Evolutionary conservation across 2,888 invertebrate species (phyloP).

Genomic region (Eupelmus urozonus): DNA sequence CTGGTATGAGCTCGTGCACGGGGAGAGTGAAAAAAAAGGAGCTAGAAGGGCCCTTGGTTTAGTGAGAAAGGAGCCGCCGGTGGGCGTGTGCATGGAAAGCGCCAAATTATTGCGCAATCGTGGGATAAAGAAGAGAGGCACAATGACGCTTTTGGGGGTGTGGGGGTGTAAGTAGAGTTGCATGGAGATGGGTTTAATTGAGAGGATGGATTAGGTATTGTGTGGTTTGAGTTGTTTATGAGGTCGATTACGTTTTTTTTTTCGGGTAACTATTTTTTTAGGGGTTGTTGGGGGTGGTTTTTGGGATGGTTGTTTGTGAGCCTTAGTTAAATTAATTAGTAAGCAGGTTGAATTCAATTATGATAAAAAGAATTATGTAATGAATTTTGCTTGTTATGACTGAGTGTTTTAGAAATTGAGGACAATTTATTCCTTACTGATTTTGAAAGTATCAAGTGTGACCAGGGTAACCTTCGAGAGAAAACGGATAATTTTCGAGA

Average conservation of each 20-base stretch:
- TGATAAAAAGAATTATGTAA: too few relatives aligned
- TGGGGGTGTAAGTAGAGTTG: conserved; percentile 5
- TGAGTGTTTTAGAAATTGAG: too few relatives aligned
- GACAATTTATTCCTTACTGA: too few relatives aligned
- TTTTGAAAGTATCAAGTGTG: too few relatives aligned
- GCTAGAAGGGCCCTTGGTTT: conserved; percentile 2
- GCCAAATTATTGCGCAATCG: conserved; percentile 45
- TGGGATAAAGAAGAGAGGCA: conserved; percentile 24
- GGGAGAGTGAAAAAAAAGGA: background rate
- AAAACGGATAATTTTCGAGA: too few relatives aligned
- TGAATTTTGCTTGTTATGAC: too few relatives aligned
- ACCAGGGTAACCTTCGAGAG: too few relatives aligned
- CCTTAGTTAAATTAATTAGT: background rate
- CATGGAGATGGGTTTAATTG: conserved; percentile 40
- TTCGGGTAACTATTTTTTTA: background rate
- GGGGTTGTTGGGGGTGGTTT: too few relatives aligned
- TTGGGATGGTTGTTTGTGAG: too few relatives aligned
- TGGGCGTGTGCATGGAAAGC: conserved; percentile 46
- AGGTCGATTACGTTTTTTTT: conserved; percentile 14
- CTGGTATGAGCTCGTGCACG: conserved; percentile 6
- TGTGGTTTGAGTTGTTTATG: conserved; percentile 22
- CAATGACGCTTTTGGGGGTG: conserved; percentile 7
- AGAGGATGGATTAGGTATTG: conserved; percentile 22
- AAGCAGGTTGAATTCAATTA: background rate
- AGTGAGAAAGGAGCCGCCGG: conserved; percentile 16